These are phyloP conservation scores for Scomber scombrus DNA, from an alignment of 2,113 vertebrate genomes.

Conservation along the genomic window DNA sequence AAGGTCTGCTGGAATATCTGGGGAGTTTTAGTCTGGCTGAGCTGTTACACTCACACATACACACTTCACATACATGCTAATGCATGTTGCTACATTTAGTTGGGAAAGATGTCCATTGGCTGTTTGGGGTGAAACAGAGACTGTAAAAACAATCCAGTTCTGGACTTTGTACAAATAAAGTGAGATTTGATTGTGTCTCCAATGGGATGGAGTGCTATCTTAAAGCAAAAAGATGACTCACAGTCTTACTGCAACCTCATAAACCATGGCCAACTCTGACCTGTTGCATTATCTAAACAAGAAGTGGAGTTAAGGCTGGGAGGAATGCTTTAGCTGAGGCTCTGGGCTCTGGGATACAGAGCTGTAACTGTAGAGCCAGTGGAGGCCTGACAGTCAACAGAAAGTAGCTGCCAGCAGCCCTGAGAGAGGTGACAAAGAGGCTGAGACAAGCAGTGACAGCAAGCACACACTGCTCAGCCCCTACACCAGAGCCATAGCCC, in stretches of 20 bases:
- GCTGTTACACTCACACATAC: background rate
- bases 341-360: constrained; percentile 31
- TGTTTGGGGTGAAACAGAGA: background rate
- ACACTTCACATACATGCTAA: background rate
- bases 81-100: background rate
- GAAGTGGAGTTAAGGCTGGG: constrained; percentile 4
- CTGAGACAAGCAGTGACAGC: constrained; percentile 69
- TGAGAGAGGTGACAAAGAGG: constrained; percentile 68
- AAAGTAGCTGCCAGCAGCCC: constrained; percentile 67
- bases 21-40: background rate
- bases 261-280: background rate
- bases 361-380: constrained; percentile 31
- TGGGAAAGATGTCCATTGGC: background rate
- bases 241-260: background rate
- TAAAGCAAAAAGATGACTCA: background rate
- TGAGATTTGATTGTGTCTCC: background rate
- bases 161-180: background rate
- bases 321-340: constrained; percentile 5
- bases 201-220: background rate
- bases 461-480: constrained; percentile 51
- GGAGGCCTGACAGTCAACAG: constrained; percentile 62
- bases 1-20: no score
- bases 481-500: constrained; percentile 46
- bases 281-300: constrained; percentile 3
- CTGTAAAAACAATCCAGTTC: background rate